These are phyloP conservation scores for Baccha elongata DNA, from an alignment of 2,888 invertebrate genomes.

Conservation along the genomic window DNA sequence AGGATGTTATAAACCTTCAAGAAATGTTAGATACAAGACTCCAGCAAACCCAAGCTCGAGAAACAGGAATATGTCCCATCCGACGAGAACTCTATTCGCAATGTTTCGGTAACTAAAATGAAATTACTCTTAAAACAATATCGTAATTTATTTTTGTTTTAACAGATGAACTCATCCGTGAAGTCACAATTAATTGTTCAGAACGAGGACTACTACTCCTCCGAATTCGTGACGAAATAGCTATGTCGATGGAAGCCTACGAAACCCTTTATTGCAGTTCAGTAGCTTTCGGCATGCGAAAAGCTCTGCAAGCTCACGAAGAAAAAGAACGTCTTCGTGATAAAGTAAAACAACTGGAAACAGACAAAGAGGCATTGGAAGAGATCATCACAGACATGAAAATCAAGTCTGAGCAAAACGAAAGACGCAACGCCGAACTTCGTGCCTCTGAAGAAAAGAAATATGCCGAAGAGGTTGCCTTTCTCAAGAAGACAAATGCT, in stretches of 20 bases:
- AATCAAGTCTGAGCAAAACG: slow-evolving; percentile 91
- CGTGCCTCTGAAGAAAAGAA: slow-evolving; percentile 95
- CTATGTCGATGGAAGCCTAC: slow-evolving; percentile 98
- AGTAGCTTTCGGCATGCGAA: slow-evolving; percentile 98
- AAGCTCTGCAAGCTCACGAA: slow-evolving; percentile 92
- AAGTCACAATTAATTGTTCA: slow-evolving; percentile 98
- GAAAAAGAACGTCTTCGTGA: slow-evolving; percentile 91
- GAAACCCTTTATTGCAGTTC: slow-evolving; percentile 98
- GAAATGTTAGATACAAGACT: slow-evolving; percentile 96
- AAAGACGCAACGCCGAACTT: slow-evolving; percentile 91
- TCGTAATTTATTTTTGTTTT: neutral
- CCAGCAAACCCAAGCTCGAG: slow-evolving; percentile 95
- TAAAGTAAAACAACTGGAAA: slow-evolving; percentile 87
- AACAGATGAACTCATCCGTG: slow-evolving; percentile 92
- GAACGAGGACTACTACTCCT: slow-evolving; percentile 96
- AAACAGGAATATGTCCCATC: slow-evolving; percentile 98
- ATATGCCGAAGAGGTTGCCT: slow-evolving; percentile 94
- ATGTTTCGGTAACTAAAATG: slow-evolving; percentile 87
- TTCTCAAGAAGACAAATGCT: slow-evolving; percentile 96
- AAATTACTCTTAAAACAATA: neutral
- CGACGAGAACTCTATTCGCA: slow-evolving; percentile 96
- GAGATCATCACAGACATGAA: slow-evolving; percentile 84
- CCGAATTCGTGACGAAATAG: slow-evolving; percentile 96
- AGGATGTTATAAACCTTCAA: slow-evolving; percentile 97
- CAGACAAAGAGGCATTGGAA: slow-evolving; percentile 81